A percentile compares a stretch with the other conserved stretches of the same genome.
Conservation (phyloP, 2,113 vertebrate species). For the Actenoides hombroni region DNA sequence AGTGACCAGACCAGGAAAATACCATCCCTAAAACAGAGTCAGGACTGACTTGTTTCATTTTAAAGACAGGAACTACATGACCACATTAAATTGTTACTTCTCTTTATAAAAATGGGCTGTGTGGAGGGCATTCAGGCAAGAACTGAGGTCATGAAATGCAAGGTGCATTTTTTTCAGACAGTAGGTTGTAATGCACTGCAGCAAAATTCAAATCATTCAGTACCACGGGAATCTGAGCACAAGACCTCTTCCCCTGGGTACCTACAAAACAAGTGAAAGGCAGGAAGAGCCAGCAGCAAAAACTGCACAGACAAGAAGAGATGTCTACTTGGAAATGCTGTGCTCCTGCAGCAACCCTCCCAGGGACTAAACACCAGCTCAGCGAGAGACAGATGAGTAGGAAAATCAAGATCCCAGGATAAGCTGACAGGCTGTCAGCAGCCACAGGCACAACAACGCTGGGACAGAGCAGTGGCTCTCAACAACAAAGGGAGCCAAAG, state of each 20-base stretch:
- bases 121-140: neutral
- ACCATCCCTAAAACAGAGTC: neutral
- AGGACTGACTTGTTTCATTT: neutral
- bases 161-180: constrained; percentile 8
- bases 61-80: neutral
- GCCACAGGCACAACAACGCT: neutral
- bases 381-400: neutral
- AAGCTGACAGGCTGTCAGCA: neutral
- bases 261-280: constrained; percentile 3
- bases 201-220: constrained; percentile 33
- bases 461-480: neutral
- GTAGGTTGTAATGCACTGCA: neutral
- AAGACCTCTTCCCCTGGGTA: constrained; percentile 28
- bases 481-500: neutral
- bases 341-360: neutral
- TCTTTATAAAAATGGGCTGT: neutral
- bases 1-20: neutral
- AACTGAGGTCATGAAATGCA: neutral
- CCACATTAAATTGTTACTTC: neutral
- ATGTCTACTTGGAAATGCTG: neutral
- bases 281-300: constrained; percentile 47
- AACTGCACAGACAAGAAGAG: constrained; percentile 11
- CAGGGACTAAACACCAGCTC: neutral
- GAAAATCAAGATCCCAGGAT: neutral
- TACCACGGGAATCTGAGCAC: neutral